Percentiles rank a stretch among this genome's conserved stretches.
Evolutionary conservation across 2,797 vertebrate species (phyloP).

Genomic region (Cirrhinus mrigala): DNA sequence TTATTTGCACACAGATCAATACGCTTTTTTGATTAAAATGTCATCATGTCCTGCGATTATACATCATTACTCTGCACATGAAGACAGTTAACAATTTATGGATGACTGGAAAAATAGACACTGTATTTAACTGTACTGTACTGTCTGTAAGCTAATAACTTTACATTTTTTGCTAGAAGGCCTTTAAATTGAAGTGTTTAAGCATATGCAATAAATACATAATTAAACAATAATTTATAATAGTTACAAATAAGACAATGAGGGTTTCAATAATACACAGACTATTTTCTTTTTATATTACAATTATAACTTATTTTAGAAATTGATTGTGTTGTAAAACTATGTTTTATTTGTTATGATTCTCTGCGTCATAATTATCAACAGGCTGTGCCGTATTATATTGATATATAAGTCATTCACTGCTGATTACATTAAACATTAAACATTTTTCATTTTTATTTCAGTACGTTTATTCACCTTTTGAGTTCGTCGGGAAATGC

Average conservation of each 20-base stretch:
- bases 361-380: constrained; percentile 2
- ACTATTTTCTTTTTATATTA: background rate
- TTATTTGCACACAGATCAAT: background rate
- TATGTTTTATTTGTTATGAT: background rate
- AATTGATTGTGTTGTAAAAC: background rate
- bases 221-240: background rate
- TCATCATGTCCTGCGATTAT: background rate
- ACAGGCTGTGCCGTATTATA: background rate
- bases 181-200: constrained; percentile 17
- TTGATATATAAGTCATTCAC: background rate
- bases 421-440: background rate
- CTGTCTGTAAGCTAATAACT: constrained; percentile 34
- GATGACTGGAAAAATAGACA: background rate
- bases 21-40: constrained; percentile 4
- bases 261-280: constrained; percentile 5
- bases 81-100: constrained; percentile 22
- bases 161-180: constrained; percentile 11
- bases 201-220: background rate
- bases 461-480: background rate
- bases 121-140: constrained; percentile 31
- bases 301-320: constrained; percentile 22
- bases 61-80: constrained; percentile 18
- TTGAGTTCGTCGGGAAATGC: background rate
- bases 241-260: background rate
- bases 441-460: background rate